phyloP scores from a whole-genome alignment of 2,888 invertebrate genomes.

The Trissolcus brochymenae region DNA sequence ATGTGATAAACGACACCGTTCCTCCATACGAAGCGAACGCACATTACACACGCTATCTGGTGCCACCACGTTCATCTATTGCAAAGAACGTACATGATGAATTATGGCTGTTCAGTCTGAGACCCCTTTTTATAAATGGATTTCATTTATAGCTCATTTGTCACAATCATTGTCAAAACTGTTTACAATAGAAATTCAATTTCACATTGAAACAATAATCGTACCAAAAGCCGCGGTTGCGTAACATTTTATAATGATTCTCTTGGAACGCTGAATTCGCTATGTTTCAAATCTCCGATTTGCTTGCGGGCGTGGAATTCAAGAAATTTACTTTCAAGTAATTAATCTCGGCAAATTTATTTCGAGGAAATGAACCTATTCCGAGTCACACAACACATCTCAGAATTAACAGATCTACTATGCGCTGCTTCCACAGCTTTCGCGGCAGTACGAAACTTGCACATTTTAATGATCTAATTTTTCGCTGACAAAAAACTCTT shows the following conservation, averaged over 20 bases:
- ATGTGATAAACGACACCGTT: conserved; percentile 47
- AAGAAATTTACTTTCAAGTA: conserved; percentile 35
- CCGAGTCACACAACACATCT: conserved; percentile 23
- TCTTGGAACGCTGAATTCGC: too few relatives aligned
- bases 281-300: too few relatives aligned
- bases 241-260: too few relatives aligned
- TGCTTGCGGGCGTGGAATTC: too few relatives aligned
- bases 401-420: conserved; percentile 26
- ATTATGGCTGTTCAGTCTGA: conserved; percentile 2
- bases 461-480: neutral
- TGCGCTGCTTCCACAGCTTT: conserved; percentile 10
- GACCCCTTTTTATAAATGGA: conserved; percentile 3
- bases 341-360: conserved; percentile 38
- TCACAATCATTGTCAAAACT: too few relatives aligned
- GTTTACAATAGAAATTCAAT: too few relatives aligned
- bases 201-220: too few relatives aligned
- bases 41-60: conserved; percentile 18
- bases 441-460: conserved; percentile 6
- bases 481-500: too few relatives aligned
- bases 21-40: conserved; percentile 36
- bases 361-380: conserved; percentile 36
- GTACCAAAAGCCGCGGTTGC: too few relatives aligned
- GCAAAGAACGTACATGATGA: conserved; percentile 14
- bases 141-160: neutral
- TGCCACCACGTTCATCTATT: conserved; percentile 30